Conservation (phyloP, 2,113 vertebrate species). For the Glaucomys volans region DNA sequence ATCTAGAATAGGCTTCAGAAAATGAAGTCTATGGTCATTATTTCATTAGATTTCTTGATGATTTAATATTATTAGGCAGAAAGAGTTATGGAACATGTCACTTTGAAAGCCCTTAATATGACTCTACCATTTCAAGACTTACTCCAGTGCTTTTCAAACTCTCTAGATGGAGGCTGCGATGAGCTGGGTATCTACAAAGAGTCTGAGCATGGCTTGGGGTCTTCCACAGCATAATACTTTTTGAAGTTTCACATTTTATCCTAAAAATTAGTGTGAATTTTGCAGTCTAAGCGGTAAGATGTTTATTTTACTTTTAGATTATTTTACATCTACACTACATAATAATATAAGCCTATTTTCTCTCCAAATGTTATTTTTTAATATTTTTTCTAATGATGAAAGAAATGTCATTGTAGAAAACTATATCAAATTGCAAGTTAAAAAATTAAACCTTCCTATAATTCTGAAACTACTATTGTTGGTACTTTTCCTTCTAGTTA, state of each 20-base stretch:
- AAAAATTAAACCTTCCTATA: background rate
- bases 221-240: background rate
- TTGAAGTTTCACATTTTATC: conserved; percentile 6
- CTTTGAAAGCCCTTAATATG: background rate
- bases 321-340: background rate
- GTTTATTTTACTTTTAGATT: conserved; percentile 9
- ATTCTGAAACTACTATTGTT: background rate
- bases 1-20: background rate
- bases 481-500: background rate
- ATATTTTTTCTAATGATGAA: background rate
- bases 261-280: conserved; percentile 21
- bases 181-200: background rate
- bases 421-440: background rate
- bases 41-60: background rate
- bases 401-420: background rate
- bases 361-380: conserved; percentile 19
- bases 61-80: background rate
- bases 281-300: background rate
- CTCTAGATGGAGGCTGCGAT: background rate
- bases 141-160: background rate
- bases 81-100: background rate
- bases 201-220: background rate
- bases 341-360: background rate
- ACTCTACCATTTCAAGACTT: background rate
- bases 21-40: background rate